A percentile compares a stretch with the other conserved stretches of the same genome.
Conservation (phyloP, 2,888 invertebrate species). For the Luperina nickerlii region DNA sequence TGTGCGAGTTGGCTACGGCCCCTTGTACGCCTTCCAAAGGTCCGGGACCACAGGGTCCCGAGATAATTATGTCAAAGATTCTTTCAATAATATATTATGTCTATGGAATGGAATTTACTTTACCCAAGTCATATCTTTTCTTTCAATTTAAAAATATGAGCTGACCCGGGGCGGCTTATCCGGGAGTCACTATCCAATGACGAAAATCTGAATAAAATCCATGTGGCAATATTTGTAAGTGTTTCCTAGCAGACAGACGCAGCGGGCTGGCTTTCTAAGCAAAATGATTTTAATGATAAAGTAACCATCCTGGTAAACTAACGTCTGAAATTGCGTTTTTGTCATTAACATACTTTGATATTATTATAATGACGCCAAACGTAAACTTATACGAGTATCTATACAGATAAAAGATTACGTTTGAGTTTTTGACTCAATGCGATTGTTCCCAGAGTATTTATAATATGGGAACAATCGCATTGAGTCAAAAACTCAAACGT, state of each 20-base stretch:
- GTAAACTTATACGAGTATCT: too few relatives aligned
- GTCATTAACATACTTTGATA: not conserved
- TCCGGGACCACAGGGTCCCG: too few relatives aligned
- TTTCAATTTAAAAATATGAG: not conserved
- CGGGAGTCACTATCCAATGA: not conserved
- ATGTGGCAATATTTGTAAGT: not conserved
- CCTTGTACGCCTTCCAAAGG: too few relatives aligned
- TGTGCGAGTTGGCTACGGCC: too few relatives aligned
- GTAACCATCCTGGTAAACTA: not conserved
- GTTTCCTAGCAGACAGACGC: not conserved
- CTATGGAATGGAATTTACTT: not conserved
- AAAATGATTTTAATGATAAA: not conserved
- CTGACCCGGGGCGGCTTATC: not conserved
- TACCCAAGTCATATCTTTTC: not conserved
- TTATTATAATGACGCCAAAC: not conserved
- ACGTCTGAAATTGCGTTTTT: not conserved
- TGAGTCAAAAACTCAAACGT: too few relatives aligned
- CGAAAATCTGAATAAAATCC: not conserved
- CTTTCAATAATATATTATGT: not conserved
- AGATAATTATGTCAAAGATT: too few relatives aligned
- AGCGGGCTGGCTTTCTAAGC: not conserved
- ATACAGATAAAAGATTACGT: too few relatives aligned
- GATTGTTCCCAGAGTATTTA: too few relatives aligned
- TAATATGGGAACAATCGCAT: not conserved
- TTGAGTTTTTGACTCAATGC: too few relatives aligned